phyloP scores from a whole-genome alignment of 1,140 invertebrate species.

The Ooceraea biroi region DNA sequence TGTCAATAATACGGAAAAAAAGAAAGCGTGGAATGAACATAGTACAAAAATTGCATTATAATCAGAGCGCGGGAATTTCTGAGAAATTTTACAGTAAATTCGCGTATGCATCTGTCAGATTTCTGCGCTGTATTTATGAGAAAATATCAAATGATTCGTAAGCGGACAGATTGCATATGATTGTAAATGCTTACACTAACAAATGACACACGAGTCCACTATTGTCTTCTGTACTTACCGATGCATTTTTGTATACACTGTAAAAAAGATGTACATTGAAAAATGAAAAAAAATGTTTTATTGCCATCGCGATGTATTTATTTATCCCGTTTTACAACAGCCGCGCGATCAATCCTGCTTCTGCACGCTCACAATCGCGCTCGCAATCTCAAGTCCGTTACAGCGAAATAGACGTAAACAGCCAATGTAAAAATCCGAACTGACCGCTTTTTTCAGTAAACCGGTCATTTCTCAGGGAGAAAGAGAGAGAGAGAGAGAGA shows the following conservation, averaged over 20 bases:
- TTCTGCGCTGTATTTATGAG: neutral
- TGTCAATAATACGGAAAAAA: no score
- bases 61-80: no score
- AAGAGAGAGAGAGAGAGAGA: no score
- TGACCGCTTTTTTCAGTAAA: slow-evolving; percentile 34
- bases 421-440: slow-evolving; percentile 19
- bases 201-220: neutral
- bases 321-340: neutral
- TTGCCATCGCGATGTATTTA: neutral
- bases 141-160: neutral
- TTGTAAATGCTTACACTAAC: slow-evolving; percentile 5
- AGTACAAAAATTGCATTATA: no score
- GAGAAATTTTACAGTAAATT: no score
- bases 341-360: slow-evolving; percentile 13
- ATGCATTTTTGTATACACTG: slow-evolving; percentile 31
- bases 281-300: neutral
- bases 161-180: neutral
- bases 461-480: slow-evolving; percentile 38
- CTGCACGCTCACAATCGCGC: neutral
- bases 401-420: slow-evolving; percentile 42
- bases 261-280: slow-evolving; percentile 38
- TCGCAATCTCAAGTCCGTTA: slow-evolving; percentile 28
- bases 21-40: no score
- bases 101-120: neutral
- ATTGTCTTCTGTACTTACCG: slow-evolving; percentile 46